Evolutionary conservation across 2,888 invertebrate species (phyloP).

Genomic region (Drosophila mulleri): DNA sequence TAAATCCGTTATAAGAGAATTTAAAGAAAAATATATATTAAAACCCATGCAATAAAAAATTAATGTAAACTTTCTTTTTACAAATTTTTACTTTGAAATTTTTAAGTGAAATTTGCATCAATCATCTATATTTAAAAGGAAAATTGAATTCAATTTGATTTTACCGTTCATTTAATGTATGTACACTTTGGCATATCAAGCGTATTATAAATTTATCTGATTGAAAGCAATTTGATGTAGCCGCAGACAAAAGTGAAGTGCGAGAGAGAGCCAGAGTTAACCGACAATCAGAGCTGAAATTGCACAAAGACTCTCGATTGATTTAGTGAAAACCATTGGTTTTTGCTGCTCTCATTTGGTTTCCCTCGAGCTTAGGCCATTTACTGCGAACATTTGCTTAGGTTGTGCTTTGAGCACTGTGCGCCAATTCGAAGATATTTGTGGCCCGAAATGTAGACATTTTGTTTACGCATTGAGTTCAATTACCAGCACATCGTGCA

Average conservation of each 20-base stretch:
- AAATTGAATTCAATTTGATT: background rate
- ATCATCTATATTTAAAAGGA: no score
- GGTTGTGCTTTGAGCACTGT: slow-evolving; percentile 5
- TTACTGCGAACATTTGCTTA: slow-evolving; percentile 10
- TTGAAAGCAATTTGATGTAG: slow-evolving; percentile 2
- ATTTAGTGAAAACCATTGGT: slow-evolving; percentile 8
- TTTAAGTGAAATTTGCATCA: background rate
- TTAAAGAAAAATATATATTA: no score
- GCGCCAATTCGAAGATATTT: slow-evolving; percentile 16
- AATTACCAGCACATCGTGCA: slow-evolving; percentile 71
- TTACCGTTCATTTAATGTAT: background rate
- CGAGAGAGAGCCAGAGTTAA: background rate
- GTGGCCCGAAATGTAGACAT: slow-evolving; percentile 50
- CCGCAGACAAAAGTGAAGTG: background rate
- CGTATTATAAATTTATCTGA: slow-evolving; percentile 1
- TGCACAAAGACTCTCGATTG: slow-evolving; percentile 8
- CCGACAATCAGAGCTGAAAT: background rate
- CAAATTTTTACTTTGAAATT: background rate
- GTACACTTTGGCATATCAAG: background rate
- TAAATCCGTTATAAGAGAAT: background rate
- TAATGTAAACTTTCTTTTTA: no score
- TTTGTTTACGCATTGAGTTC: slow-evolving; percentile 67
- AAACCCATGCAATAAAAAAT: no score
- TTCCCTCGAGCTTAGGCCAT: slow-evolving; percentile 16
- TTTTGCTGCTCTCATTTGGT: background rate